These are phyloP conservation scores for Psittacus erithacus DNA, from an alignment of 2,113 vertebrate genomes.

Conservation along the genomic window DNA sequence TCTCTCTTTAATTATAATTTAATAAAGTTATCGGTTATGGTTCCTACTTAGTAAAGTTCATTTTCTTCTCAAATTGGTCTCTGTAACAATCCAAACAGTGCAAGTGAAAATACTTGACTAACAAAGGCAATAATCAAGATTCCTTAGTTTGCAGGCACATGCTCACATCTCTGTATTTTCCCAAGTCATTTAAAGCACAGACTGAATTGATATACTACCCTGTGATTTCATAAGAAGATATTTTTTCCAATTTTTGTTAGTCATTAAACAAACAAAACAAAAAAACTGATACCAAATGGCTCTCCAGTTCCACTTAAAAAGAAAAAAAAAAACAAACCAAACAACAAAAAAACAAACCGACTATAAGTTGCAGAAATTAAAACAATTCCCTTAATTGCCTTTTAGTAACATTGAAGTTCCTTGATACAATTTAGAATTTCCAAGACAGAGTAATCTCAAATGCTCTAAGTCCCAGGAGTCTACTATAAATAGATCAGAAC, in stretches of 20 bases:
- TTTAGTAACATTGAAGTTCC: background rate
- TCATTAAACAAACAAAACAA: background rate
- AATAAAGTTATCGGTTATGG: background rate
- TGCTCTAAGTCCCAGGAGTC: background rate
- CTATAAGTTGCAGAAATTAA: background rate
- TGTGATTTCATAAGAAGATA: background rate
- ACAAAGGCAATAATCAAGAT: background rate
- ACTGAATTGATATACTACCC: background rate
- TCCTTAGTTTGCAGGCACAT: background rate
- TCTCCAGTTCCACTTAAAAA: background rate
- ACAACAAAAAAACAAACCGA: too few relatives aligned
- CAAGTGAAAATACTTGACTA: background rate
- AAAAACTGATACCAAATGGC: background rate
- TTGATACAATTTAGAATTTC: background rate
- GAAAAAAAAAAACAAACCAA: background rate
- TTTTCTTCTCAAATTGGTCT: background rate
- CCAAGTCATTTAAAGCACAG: background rate
- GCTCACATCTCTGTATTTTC: background rate
- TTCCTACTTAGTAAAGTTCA: background rate
- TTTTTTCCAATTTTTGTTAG: background rate
- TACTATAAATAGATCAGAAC: background rate
- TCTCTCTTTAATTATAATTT: background rate
- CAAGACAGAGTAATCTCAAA: background rate
- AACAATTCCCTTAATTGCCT: background rate
- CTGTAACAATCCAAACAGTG: background rate